Evolutionary conservation across 30 jellyfish, hydroid and myxozoan species (phyloP).

Genomic region (Turritopsis dohrnii): DNA sequence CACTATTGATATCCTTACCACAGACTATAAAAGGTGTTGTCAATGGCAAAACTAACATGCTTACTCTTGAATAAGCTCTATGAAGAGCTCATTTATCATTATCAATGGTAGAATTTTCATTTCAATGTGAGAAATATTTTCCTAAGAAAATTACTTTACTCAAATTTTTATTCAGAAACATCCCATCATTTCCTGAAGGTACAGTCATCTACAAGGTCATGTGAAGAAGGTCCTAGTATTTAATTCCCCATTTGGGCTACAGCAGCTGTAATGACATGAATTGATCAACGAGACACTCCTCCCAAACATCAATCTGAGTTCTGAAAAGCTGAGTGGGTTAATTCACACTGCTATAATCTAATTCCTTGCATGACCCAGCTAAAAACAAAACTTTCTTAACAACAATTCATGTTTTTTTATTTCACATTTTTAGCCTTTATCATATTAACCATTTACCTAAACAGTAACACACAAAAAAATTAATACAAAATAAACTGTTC

Average conservation of each 20-base stretch:
- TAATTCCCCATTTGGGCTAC: neutral
- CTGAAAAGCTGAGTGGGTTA: neutral
- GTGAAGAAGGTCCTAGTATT: neutral
- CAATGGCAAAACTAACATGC: neutral
- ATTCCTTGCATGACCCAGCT: neutral
- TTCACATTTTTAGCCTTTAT: neutral
- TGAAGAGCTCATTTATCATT: neutral
- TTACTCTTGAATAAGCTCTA: neutral
- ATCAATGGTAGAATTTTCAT: neutral
- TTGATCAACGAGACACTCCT: neutral
- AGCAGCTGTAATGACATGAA: neutral
- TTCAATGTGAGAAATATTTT: neutral
- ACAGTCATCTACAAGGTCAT: neutral
- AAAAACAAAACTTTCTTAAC: neutral
- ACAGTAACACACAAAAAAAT: neutral
- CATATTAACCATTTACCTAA: neutral
- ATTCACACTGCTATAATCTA: neutral
- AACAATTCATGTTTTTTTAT: neutral
- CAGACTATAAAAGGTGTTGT: neutral
- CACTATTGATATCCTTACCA: neutral
- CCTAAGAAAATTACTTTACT: neutral
- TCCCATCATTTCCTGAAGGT: neutral
- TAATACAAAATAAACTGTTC: neutral
- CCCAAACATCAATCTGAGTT: neutral
- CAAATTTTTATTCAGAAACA: neutral